Percentiles rank a stretch among this genome's conserved stretches.
Evolutionary conservation across 2,797 vertebrate species (phyloP).

Genomic region (Cossypha polioptera): DNA sequence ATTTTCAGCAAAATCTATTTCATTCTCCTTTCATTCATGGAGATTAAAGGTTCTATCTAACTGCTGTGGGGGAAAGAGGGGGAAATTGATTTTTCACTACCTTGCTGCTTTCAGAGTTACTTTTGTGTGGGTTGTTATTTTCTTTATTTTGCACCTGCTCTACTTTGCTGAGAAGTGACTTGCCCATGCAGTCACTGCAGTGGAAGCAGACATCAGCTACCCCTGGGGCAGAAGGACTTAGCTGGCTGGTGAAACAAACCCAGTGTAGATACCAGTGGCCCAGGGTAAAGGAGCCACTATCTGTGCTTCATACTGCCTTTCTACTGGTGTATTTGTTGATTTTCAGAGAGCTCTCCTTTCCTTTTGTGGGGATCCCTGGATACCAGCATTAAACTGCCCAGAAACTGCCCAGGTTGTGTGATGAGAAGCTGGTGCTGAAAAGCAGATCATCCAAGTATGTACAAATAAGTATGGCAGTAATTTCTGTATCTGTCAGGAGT

Average conservation of each 20-base stretch:
- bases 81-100: background rate
- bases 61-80: background rate
- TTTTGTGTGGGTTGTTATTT: background rate
- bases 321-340: background rate
- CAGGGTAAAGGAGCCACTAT: background rate
- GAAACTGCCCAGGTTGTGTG: rapidly evolving
- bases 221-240: background rate
- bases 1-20: background rate
- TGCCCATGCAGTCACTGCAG: background rate
- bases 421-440: background rate
- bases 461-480: background rate
- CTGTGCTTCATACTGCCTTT: background rate
- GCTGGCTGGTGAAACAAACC: background rate
- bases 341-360: background rate
- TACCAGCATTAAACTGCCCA: rapidly evolving
- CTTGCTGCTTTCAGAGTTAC: background rate
- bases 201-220: rapidly evolving
- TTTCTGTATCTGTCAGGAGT: background rate
- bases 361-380: background rate
- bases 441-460: background rate
- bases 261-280: too few species aligned
- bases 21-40: background rate
- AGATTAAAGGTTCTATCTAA: background rate
- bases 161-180: background rate
- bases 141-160: background rate